Conservation (phyloP, 2,888 invertebrate species). For the Zele albiditarsus region DNA sequence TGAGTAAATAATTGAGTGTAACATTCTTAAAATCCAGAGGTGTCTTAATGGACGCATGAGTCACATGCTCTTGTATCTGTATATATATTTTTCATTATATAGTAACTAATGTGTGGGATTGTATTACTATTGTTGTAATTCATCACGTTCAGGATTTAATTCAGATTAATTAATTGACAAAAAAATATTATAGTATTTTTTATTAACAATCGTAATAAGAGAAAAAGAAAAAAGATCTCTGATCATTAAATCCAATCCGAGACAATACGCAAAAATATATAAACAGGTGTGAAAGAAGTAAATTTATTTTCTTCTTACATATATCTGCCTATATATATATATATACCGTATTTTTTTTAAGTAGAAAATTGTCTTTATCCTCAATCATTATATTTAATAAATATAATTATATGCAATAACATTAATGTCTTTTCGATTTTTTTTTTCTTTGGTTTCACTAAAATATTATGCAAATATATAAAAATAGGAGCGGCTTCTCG, state of each 20-base stretch:
- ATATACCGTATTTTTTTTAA: neutral
- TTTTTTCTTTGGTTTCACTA: neutral
- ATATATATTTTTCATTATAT: neutral
- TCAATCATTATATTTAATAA: neutral
- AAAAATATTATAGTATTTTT: neutral
- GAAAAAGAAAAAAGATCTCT: neutral
- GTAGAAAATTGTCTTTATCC: neutral
- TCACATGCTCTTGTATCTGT: neutral
- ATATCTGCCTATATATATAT: neutral
- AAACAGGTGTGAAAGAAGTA: conserved; percentile 15
- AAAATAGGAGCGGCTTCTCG: neutral
- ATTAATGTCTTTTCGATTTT: neutral
- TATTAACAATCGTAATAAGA: neutral
- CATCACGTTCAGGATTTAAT: neutral
- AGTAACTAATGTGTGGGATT: neutral
- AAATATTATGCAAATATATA: neutral
- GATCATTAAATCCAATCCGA: neutral
- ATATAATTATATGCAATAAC: neutral
- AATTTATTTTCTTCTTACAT: conserved; percentile 16
- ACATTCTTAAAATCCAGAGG: neutral
- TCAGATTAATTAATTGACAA: neutral
- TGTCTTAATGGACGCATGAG: neutral
- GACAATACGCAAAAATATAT: neutral
- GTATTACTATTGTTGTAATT: neutral
- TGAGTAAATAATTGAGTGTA: neutral